Base-by-base conservation (phyloP, 2,888 invertebrate species). In the Graphium colonna region DNA sequence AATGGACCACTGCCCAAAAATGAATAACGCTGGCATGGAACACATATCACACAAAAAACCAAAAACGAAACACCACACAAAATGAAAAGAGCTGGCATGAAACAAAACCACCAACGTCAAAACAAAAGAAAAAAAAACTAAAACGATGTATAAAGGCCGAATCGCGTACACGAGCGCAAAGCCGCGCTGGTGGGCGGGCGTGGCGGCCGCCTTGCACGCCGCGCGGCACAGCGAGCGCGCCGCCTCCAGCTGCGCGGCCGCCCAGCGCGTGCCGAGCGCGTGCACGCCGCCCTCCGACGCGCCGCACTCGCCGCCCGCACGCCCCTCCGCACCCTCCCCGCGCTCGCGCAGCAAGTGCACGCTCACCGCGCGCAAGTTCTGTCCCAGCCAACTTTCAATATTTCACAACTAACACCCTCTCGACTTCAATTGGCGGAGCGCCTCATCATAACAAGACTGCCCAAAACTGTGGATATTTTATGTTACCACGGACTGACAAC, bases 341-440 rank as follows among this genome's bases (percentile, higher is more conserved):
- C 64, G 93, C 69, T 72, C 75, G 31, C 81, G 95, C 67, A 96
- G 90, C 60, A 96, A 85, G 82, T 96, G 95, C 80, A 96, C 94
- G 75, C 95, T 95, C 57, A 96, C 86, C 72, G 96, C 96, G n/a
- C 96, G 92, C 47, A 96, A 86, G 80, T 96, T 96, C 95, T 95
- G 72, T 39, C 65, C 41, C 48, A 10, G 3, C 49, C 13, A 15
- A 13, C 31, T 18, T 71, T 12, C 18, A 28, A 40, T 12, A 26
- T 3, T 21, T n/a, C n/a, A n/a, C n/a, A n/a, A n/a, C n/a, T n/a
- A n/a, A n/a, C n/a, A n/a, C n/a, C n/a, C n/a, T n/a, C n/a, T n/a
- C n/a, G n/a, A n/a, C n/a, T n/a, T n/a, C n/a, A n/a, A n/a, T n/a
- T n/a, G n/a, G n/a, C n/a, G n/a, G n/a, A n/a, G n/a, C n/a, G n/a